Evolutionary conservation across 2,888 invertebrate genomes (phyloP).

Genomic region (Scelioninae gen. 1): DNA sequence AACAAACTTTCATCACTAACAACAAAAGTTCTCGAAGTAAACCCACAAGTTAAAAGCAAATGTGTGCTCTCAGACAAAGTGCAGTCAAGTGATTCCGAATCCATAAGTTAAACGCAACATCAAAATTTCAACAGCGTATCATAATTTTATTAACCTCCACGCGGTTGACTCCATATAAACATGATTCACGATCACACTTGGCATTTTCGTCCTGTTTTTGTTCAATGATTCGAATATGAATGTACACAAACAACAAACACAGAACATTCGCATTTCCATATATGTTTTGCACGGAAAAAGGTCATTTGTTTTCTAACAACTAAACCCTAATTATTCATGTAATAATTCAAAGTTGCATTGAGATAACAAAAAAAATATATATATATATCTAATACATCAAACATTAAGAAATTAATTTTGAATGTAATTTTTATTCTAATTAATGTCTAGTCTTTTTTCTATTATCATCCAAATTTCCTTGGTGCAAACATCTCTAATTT

Average conservation of each 20-base stretch:
- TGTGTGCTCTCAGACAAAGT: slow-evolving; percentile 23
- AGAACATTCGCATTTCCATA: neutral
- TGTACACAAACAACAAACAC: slow-evolving; percentile 14
- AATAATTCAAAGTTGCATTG: too few relatives aligned
- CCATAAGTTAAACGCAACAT: slow-evolving; percentile 34
- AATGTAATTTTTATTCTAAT: too few relatives aligned
- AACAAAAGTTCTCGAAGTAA: slow-evolving; percentile 12
- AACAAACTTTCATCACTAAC: neutral
- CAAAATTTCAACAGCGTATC: slow-evolving; percentile 16
- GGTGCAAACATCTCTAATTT: too few relatives aligned
- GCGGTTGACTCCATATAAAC: neutral
- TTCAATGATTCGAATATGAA: slow-evolving; percentile 1
- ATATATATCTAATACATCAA: too few relatives aligned
- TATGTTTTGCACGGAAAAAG: slow-evolving; percentile 1
- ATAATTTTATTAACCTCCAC: slow-evolving; percentile 24
- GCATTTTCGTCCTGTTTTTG: slow-evolving; percentile 1
- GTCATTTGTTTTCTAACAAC: neutral
- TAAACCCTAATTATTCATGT: too few relatives aligned
- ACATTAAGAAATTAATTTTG: too few relatives aligned
- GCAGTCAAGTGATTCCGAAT: slow-evolving; percentile 38
- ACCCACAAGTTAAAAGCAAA: slow-evolving; percentile 32
- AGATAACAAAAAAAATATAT: too few relatives aligned
- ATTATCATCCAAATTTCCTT: too few relatives aligned
- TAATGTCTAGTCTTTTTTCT: too few relatives aligned
- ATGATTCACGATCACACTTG: slow-evolving; percentile 11